Percentiles rank a stretch among this genome's conserved stretches.
Evolutionary conservation across 2,888 invertebrate genomes (phyloP).

Genomic region (Liopterus haemorrhoidalis): DNA sequence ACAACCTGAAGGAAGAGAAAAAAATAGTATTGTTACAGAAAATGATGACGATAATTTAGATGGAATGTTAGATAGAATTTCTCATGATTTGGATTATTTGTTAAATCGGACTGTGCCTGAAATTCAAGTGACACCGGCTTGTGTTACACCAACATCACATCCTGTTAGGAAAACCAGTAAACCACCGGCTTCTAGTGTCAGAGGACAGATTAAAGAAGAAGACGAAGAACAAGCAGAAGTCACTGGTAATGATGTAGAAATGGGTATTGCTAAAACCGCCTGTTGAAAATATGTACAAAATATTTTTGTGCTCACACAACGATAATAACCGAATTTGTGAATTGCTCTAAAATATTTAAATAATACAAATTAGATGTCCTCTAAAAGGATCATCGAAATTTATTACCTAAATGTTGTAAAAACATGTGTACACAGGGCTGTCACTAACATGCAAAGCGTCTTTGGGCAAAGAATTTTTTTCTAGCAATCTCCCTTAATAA

Average conservation of each 20-base stretch:
- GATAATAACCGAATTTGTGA: too few relatives aligned
- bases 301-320: too few relatives aligned
- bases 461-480: too few relatives aligned
- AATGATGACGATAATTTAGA: constrained; percentile 46
- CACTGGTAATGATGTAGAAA: not conserved
- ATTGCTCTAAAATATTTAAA: too few relatives aligned
- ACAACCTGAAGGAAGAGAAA: constrained; percentile 42
- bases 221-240: constrained; percentile 26
- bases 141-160: constrained; percentile 4
- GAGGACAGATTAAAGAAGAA: constrained; percentile 40
- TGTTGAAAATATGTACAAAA: too few relatives aligned
- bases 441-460: too few relatives aligned
- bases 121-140: constrained; percentile 23
- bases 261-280: constrained; percentile 14
- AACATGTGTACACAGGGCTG: too few relatives aligned
- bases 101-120: constrained; percentile 48
- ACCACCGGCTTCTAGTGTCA: constrained; percentile 36
- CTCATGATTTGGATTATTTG: constrained; percentile 75
- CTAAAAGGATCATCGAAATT: too few relatives aligned
- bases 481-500: too few relatives aligned
- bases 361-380: too few relatives aligned
- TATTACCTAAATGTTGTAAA: too few relatives aligned
- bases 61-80: constrained; percentile 72
- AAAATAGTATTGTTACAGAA: constrained; percentile 42
- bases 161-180: constrained; percentile 36